Evolutionary conservation across 2,888 invertebrate species (phyloP), one percentile per base, ranked within the genome.

Genomic region (Drosophila mimica): DNA sequence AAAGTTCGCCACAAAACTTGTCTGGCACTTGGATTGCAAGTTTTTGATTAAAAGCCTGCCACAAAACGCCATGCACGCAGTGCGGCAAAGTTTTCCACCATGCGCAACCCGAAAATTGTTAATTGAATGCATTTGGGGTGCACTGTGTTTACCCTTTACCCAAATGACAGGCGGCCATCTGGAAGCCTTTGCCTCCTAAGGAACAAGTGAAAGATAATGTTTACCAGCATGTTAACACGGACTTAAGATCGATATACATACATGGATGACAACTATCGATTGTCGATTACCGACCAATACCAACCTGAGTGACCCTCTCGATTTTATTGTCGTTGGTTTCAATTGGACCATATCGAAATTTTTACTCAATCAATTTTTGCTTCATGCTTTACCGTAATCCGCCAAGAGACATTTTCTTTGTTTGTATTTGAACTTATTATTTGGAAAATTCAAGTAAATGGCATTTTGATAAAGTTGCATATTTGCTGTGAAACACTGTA

Each of bases 41-140:
- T 86, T 86, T 86, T 90, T 90, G 90, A 86, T 86, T 90, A 86
- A 86, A 85, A 86, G 87, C 89, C 84, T 66, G 66, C 75, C 56
- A 65, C 70, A 81, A 63, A 76, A 76, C 71, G 82, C 69, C 73
- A 74, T 68, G 78, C 63, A 86, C 86, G 73, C 77, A 76, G n/a
- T 74, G 75, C 64, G 54, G 51, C 49, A 70, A 79, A 77, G 43
- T 79, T 79, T 70, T 59, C 49, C 52, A 49, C 63, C 74, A 69
- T 62, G 62, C 56, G 57, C 66, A 72, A 48, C 58, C 67, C 34
- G 48, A 68, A 83, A 85, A 89, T 88, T 88, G 90, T 89, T 89
- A 85, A 85, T 85, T 89, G 85, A 85, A 85, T 85, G 85, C 88
- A 85, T 83, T 79, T 67, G 48, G 67, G 74, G 70, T 51, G 62